Conservation (phyloP, 2,888 invertebrate species). For the Agrochola litura region DNA sequence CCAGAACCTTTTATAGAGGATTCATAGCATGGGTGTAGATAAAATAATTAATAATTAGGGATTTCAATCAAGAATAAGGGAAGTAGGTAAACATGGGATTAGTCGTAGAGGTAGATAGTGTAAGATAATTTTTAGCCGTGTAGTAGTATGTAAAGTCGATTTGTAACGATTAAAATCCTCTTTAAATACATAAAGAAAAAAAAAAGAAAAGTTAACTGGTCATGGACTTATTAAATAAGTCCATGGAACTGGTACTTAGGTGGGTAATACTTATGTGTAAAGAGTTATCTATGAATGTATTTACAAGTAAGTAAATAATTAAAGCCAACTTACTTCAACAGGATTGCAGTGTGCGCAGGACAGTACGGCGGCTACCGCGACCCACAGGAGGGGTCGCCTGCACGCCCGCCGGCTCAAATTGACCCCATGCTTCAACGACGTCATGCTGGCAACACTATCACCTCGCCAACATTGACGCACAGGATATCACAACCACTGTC, state of each 20-base stretch:
- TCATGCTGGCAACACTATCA: conserved; percentile 82
- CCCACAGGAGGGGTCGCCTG: conserved; percentile 84
- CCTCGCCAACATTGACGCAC: conserved; percentile 74
- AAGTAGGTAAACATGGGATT: too few relatives aligned
- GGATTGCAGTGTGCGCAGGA: conserved; percentile 75
- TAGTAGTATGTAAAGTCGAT: too few relatives aligned
- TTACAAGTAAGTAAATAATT: not conserved
- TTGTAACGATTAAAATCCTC: too few relatives aligned
- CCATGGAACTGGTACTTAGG: not conserved
- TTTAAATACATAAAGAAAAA: too few relatives aligned
- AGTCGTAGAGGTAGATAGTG: too few relatives aligned
- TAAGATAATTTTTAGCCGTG: too few relatives aligned
- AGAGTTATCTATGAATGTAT: not conserved
- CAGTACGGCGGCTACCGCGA: conserved; percentile 72
- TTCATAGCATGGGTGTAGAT: too few relatives aligned
- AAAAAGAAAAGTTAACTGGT: too few relatives aligned
- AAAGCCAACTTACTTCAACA: conserved; percentile 82
- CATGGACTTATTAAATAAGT: too few relatives aligned
- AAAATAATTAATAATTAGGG: too few relatives aligned
- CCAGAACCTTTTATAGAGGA: too few relatives aligned
- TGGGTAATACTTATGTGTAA: not conserved
- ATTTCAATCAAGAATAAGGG: too few relatives aligned
- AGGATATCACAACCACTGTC: conserved; percentile 54
- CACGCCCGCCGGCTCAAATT: conserved; percentile 93
- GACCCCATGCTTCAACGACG: conserved; percentile 92